Evolutionary conservation across 30 jellyfish, hydroid and myxozoan genomes (phyloP).

Genomic region (Hydractinia symbiolongicarpus): DNA sequence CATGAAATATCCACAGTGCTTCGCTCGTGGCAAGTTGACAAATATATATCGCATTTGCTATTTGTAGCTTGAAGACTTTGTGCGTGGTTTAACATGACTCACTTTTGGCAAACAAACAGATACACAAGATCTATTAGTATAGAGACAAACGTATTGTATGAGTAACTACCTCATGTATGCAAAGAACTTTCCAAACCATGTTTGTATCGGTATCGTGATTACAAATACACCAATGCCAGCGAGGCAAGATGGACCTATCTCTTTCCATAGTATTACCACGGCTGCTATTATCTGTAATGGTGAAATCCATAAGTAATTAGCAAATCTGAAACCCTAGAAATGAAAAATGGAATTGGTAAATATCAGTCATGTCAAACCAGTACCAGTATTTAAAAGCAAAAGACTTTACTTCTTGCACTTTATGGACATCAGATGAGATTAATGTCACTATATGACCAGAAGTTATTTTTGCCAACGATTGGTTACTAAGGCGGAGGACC

Average conservation of each 20-base stretch:
- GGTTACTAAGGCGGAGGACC: constrained; percentile 53
- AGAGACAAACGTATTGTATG: no score
- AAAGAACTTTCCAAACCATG: constrained; percentile 53
- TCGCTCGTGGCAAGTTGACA: no score
- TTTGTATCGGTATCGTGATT: constrained; percentile 57
- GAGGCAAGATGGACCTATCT: constrained; percentile 62
- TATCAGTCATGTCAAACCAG: background rate
- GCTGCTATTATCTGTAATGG: constrained; percentile 50
- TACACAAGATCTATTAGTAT: no score
- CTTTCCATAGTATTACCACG: constrained; percentile 55
- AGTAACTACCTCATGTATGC: constrained; percentile 55
- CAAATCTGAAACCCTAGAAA: constrained; percentile 54
- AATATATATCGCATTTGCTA: no score
- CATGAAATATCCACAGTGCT: no score
- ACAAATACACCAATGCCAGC: constrained; percentile 74
- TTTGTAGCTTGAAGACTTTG: no score
- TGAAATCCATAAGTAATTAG: constrained; percentile 62
- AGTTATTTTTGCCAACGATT: constrained; percentile 42
- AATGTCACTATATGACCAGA: constrained; percentile 75
- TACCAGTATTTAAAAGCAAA: background rate
- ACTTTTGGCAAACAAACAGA: no score
- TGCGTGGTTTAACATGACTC: no score
- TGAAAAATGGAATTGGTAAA: background rate
- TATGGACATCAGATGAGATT: constrained; percentile 69
- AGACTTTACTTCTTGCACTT: constrained; percentile 45